Base-by-base conservation (phyloP, 2,113 vertebrate genomes). In the Gymnarchus niloticus region DNA sequence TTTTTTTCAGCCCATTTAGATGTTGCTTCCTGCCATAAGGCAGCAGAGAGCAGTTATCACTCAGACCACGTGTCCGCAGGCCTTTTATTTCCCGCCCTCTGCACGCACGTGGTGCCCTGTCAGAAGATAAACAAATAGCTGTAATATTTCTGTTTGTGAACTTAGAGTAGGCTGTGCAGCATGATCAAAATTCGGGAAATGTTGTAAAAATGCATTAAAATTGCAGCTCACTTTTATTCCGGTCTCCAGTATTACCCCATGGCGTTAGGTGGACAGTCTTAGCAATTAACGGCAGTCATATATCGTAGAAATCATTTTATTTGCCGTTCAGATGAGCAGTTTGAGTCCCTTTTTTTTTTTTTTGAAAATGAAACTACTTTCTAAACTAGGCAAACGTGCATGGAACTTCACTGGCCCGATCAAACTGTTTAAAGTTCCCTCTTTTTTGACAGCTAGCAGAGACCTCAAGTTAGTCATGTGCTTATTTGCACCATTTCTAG, bases 1-100 rank as follows among this genome's bases (percentile, higher is more conserved):
- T 89, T 91, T 89, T 90, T 90, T 89, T 87, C 85, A 84, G 89
- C 88, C 89, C 89, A 91, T 90, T 89, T 91, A 88, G 87, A 57
- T 14, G 85, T 86, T 86, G 86, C 87, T 88, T 86, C 86, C 88
- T 90, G 87, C 89, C 88, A 88, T 88, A 91, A 90, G 84, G 86
- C 88, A 90, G 90, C 89, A 87, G 89, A 88, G 88, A 88, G 88
- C 88, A 90, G 88, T 88, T 88, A 78, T 54, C 85, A 69, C 61
- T 28, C 28, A 69, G 6, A 61, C n/a, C n/a, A n/a, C n/a, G n/a
- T n/a, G n/a, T n/a, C n/a, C n/a, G n/a, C n/a, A n/a, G n/a, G n/a
- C n/a, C 89, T 88, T 87, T 91, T 89, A 91, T 91, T 88, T 85
- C 77, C 84, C 76, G 87, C 83, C 86, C 87, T 82, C 87, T 85